Base-by-base conservation (phyloP, 1,140 invertebrate species). In the Pantala flavescens region DNA sequence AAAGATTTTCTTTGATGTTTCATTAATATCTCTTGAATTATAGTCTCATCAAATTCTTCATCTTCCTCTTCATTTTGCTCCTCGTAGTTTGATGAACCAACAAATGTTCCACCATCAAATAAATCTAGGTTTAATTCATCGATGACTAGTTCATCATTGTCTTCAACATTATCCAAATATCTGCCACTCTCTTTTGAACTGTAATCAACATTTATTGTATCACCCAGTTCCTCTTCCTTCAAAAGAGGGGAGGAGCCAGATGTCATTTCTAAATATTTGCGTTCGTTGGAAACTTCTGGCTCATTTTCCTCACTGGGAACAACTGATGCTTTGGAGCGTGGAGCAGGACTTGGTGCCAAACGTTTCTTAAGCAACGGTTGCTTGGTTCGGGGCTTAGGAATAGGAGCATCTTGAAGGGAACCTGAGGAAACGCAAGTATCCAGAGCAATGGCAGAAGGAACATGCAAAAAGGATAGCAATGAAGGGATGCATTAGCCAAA, bases 361-460 rank as follows among this genome's bases (percentile, higher is more conserved):
- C 21, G 19, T 9, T 36, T 73, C 36, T 73, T 49, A 12, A 14
- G 16, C 36, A 49, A 14, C 9, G 72, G 21, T 16, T 12, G n/a
- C 21, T 49, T 73, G 72, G 24, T 10, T 2, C 72, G 72, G 28
- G 72, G 72, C 43, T 12, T 24, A 16, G 72, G 72, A 49, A 24
- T 43, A 43, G 72, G 72, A 24, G 28, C 28, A 24, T 21, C 19
- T 21, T 43, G 21, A 21, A 36, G 21, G 24, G 72, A 49, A 49
- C 28, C 72, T 43, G 43, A 12, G 12, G 36, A 21, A 36, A 36
- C 10, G 23, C 16, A 73, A 73, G 36, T 23, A 43, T 21, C 72
- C 36, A 73, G 24, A 24, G 72, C 36, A 73, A 49, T 43, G 24
- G n/a, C 36, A 73, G 43, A 73, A 43, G 19, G 23, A 43, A 23